Evolutionary conservation across 1,140 invertebrate species (phyloP), one percentile per base, ranked within the genome.

Genomic region (Myzus persicae): DNA sequence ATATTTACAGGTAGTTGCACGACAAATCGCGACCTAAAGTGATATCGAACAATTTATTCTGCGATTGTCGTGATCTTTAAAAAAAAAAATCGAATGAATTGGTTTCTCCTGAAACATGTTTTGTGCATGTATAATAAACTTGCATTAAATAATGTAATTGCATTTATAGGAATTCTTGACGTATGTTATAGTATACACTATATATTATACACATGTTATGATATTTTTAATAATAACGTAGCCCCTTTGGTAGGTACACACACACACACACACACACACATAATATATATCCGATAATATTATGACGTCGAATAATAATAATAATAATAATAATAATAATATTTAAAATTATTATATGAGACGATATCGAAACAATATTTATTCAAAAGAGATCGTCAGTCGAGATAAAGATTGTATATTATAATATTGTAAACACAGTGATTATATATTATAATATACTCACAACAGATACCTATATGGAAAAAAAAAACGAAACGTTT

Each of bases 21-120:
- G 14, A n/a, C n/a, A 36, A 76, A n/a, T 76, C n/a, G 59, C 14
- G 14, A 20, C 59, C 59, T 76, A n/a, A n/a, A 76, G n/a, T 76
- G 14, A 76, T 76, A 76, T 76, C 31, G 14, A 36, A 76, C 5
- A n/a, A 76, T 76, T 76, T 76, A n/a, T 76, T 76, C 59, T 76
- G 59, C 18, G n/a, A 76, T 76, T 36, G n/a, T n/a, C 31, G 59
- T 24, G 59, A 18, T 5, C 11, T 67, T 76, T 14, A 67, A n/a
- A 76, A 67, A 67, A 54, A 54, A 59, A n/a, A n/a, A 76, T 76
- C 59, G 5, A 76, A 76, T 76, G 18, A 36, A 48, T 48, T n/a
- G 44, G 87, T 48, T 48, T 48, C 51, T 24, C 36, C 59, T 76
- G 24, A 90, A 67, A 90, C 89, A 54, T 67, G 89, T 90, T 90